A percentile compares a stretch with the other conserved stretches of the same genome.
phyloP scores from a whole-genome alignment of 2,113 vertebrate species.

The Amia ocellicauda region DNA sequence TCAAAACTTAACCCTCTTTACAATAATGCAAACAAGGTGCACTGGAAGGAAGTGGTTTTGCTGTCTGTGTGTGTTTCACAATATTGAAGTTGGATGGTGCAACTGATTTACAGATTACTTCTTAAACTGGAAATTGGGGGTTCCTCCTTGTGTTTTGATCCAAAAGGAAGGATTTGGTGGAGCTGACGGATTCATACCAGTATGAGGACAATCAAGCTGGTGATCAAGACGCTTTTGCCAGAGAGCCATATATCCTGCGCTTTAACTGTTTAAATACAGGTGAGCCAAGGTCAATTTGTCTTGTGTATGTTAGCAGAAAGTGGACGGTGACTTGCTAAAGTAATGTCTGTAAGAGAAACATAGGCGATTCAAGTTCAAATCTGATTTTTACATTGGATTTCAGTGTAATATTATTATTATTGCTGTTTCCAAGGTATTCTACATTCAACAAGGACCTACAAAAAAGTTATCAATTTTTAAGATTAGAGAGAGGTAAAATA shows the following conservation, averaged over 20 bases:
- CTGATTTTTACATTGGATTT: too few species aligned
- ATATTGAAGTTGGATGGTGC: too few species aligned
- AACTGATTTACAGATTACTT: too few species aligned
- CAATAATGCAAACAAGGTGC: too few species aligned
- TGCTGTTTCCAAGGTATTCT: too few species aligned
- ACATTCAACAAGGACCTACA: too few species aligned
- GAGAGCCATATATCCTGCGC: constrained; percentile 66
- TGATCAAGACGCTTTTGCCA: constrained; percentile 55
- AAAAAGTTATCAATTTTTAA: too few species aligned
- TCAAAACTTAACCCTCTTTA: too few species aligned
- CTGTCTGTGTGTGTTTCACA: background rate
- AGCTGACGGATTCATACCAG: constrained; percentile 55
- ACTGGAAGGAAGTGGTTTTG: too few species aligned
- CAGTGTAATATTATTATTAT: too few species aligned
- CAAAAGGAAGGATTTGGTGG: constrained; percentile 56
- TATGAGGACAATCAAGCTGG: constrained; percentile 51
- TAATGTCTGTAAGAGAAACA: background rate
- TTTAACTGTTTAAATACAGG: constrained; percentile 56
- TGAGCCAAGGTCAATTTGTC: constrained; percentile 21
- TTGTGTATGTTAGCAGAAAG: background rate
- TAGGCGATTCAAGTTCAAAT: too few species aligned
- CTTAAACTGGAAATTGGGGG: background rate
- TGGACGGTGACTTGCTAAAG: background rate
- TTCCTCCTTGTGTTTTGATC: constrained; percentile 22
- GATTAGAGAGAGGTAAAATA: too few species aligned